A percentile compares a stretch with the other conserved stretches of the same genome.
These are phyloP conservation scores for Cygnus olor DNA, from an alignment of 2,797 vertebrate genomes.

Conservation along the genomic window DNA sequence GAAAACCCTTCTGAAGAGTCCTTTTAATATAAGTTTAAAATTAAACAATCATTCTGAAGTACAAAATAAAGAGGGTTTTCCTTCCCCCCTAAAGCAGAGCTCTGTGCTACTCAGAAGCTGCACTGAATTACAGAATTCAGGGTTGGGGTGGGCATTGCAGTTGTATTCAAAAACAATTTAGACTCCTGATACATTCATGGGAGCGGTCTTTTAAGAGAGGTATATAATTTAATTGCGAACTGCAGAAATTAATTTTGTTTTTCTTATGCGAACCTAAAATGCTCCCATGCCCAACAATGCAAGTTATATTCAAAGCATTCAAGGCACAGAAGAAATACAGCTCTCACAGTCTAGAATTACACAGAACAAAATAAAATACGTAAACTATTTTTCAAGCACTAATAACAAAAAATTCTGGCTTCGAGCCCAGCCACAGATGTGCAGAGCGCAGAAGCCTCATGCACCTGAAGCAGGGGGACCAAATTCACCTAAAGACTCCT, in stretches of 20 bases:
- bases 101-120: neutral
- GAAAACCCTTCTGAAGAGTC: constrained; percentile 4
- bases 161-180: neutral
- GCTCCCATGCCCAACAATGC: accelerated
- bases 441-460: neutral
- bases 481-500: accelerated
- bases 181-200: neutral
- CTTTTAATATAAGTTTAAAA: constrained; percentile 39
- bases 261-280: neutral
- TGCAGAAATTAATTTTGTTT: neutral
- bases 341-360: neutral
- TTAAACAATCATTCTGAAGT: constrained; percentile 23
- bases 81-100: neutral
- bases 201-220: neutral
- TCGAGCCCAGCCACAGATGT: neutral
- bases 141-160: neutral
- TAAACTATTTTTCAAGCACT: neutral
- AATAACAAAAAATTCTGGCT: neutral
- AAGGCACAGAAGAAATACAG: neutral
- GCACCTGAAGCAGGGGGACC: neutral
- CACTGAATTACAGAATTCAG: neutral
- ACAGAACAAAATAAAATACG: neutral
- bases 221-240: neutral
- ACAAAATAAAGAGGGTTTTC: neutral
- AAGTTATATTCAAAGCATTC: neutral